Evolutionary conservation across 2,113 vertebrate species (phyloP), one percentile per base, ranked within the genome.

Genomic region (Semicossyphus pulcher): DNA sequence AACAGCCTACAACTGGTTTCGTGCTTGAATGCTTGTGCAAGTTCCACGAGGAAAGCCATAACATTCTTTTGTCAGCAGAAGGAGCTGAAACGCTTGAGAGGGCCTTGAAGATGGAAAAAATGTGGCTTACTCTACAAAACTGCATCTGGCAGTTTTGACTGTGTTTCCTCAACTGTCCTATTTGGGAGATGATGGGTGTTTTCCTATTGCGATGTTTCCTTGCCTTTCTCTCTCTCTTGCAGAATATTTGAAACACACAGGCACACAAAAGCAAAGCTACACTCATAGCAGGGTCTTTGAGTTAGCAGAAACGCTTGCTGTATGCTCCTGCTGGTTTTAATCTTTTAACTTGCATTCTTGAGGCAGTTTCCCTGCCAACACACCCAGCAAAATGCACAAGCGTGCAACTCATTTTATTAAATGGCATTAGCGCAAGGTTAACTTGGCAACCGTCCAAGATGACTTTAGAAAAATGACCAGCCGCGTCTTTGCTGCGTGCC

Each of bases 301-400:
- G 45, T 29, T 31, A 34, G 39, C 25, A 68, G 51, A 68, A 61
- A 69, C 69, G 28, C 53, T 60, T 42, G 32, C 49, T 66, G 37
- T 39, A 58, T 7, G 5, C 72, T 65, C n/a, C 45, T 9, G 16
- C 65, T 80, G 62, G 26, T 63, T 81, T 71, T 28, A 45, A 60
- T 51, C 71, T 82, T 74, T 87, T 61, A 73, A 65, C 72, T 78
- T 18, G 31, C 76, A 89, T 92, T 88, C 85, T 81, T 86, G 54
- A 72, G 63, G 75, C 73, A 23, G 61, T 79, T 63, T 58, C 82
- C 86, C 34, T 80, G 78, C 79, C 83, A 91, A 90, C 54, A 53
- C 54, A 56, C 16, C 72, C 44, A 53, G 48, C 52, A 49, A 67
- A 78, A 72, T 48, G 32, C 66, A 71, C 58, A 77, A 71, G 69